A percentile compares a stretch with the other conserved stretches of the same genome.
phyloP scores from a whole-genome alignment of 2,888 invertebrate genomes.

The Hyposoter didymator region DNA sequence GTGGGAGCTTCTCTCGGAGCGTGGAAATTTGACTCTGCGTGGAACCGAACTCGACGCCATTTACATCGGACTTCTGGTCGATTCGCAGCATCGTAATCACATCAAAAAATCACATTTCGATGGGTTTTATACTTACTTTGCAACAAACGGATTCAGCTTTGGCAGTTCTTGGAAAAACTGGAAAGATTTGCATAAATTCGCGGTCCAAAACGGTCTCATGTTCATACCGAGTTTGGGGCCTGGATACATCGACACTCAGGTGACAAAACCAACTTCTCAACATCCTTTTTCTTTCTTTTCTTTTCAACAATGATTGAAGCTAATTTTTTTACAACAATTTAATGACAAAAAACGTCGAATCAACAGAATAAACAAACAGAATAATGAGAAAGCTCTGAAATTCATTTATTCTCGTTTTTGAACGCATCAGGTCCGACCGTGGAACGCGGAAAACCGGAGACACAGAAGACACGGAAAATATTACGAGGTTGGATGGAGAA shows the following conservation, averaged over 20 bases:
- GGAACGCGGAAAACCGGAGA: constrained; percentile 86
- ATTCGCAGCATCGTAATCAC: constrained; percentile 85
- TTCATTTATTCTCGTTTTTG: neutral
- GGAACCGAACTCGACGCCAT: constrained; percentile 86
- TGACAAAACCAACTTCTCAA: constrained; percentile 68
- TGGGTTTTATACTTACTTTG: constrained; percentile 89
- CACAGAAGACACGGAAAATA: constrained; percentile 87
- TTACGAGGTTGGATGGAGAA: constrained; percentile 88
- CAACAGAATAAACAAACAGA: neutral
- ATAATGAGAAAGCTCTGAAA: neutral
- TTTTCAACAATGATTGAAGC: neutral
- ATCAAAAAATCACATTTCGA: constrained; percentile 86
- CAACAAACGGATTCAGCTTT: constrained; percentile 88
- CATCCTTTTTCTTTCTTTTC: neutral
- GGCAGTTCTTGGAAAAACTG: constrained; percentile 88
- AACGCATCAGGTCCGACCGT: constrained; percentile 84
- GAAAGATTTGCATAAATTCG: constrained; percentile 86
- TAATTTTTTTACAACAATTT: no score
- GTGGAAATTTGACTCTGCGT: constrained; percentile 85
- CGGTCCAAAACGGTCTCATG: constrained; percentile 86
- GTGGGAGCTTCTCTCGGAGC: constrained; percentile 84
- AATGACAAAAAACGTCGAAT: no score
- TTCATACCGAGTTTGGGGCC: constrained; percentile 90
- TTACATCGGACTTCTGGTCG: constrained; percentile 87
- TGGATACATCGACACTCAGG: constrained; percentile 89